Base-by-base conservation (phyloP, 2,888 invertebrate species). In the Amorpha juglandis region DNA sequence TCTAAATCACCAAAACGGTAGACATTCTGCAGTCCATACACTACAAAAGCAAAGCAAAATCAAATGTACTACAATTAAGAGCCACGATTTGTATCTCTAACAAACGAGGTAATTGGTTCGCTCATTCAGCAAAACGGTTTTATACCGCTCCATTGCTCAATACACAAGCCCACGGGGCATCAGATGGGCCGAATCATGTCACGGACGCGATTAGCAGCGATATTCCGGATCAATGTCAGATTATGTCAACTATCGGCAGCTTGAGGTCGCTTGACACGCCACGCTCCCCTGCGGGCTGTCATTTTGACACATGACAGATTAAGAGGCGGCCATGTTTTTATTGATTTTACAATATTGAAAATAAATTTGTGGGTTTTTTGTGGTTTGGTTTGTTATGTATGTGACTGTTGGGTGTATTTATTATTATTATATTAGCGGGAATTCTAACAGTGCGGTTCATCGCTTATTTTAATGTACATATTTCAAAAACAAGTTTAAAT, bases 221-320 rank as follows among this genome's bases (percentile, higher is more conserved):
- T 53, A 52, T 51, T 42, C 62, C 62, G 63, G 63, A 63, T 66
- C 52, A 66, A 63, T 62, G 66, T 63, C 63, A 63, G 66, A 62
- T 66, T 66, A 63, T 53, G 35, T 51, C 45, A 27, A 9, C 53
- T 38, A 65, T 65, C 50, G 62, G n/a, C 48, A 51, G 42, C 38
- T 51, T 51, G 50, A n/a, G 51, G 16, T 33, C 42, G 63, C 19
- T 51, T 51, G 63, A 38, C 51, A 51, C 35, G 63, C 19, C 14
- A 12, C 35, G 19, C 21, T 47, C n/a, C 45, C 45, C 62, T 6
- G 42, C 14, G 16, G 35, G n/a, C 9, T 63, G 45, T 47, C 45
- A 63, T 8, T 45, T 45, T 33, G 47, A 33, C 62, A 63, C 9
- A 62, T 19, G 58, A 42, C 42, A 19, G 35, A 35, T n/a, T 35